These are phyloP conservation scores for Nothobranchius furzeri DNA, from an alignment of 2,113 vertebrate species.

Conservation along the genomic window DNA sequence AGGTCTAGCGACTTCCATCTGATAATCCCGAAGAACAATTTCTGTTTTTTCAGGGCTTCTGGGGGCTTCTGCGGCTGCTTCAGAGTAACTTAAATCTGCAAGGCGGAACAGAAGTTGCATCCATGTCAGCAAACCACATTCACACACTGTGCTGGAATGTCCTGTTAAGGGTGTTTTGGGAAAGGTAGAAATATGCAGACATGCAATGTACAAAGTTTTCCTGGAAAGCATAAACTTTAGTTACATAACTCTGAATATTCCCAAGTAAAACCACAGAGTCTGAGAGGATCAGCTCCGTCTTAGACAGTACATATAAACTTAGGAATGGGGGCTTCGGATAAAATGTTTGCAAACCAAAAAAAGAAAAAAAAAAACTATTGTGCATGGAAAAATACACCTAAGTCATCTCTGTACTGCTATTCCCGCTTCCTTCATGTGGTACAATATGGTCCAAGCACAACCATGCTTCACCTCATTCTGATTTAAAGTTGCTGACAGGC, in stretches of 20 bases:
- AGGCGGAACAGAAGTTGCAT: constrained; percentile 33
- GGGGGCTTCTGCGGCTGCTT: not conserved
- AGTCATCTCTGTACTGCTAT: no score
- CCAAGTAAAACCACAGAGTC: not conserved
- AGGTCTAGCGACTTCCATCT: constrained; percentile 88
- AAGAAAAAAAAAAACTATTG: no score
- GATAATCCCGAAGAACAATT: constrained; percentile 89
- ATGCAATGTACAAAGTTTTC: not conserved
- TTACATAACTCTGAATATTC: not conserved
- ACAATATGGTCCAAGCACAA: not conserved
- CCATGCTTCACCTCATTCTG: constrained; percentile 21
- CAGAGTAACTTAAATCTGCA: constrained; percentile 66
- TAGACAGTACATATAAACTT: no score
- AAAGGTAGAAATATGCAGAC: constrained; percentile 3
- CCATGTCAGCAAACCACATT: constrained; percentile 50
- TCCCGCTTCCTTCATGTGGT: no score
- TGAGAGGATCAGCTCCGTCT: not conserved
- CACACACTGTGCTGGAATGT: constrained; percentile 23
- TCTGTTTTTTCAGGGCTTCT: constrained; percentile 74
- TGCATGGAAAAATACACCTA: no score
- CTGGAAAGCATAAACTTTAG: not conserved
- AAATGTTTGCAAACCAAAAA: no score
- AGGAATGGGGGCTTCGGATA: no score
- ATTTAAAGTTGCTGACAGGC: constrained; percentile 15
- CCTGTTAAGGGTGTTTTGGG: constrained; percentile 20